Conservation (phyloP, 2,113 vertebrate genomes). For the Neomonachus schauinslandi region DNA sequence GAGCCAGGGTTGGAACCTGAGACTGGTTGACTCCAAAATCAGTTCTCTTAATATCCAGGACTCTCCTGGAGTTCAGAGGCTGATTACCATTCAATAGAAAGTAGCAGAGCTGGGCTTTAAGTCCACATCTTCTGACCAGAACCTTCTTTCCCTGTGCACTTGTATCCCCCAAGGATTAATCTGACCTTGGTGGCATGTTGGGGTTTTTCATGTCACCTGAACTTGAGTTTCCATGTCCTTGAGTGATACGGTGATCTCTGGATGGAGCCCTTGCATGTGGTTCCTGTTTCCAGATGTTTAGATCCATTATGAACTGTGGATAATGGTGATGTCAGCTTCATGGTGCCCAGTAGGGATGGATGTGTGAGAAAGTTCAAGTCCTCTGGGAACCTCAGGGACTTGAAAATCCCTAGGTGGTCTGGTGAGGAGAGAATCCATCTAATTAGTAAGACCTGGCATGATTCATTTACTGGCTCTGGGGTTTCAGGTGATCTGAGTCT, state of each 20-base stretch:
- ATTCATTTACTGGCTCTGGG: conserved; percentile 43
- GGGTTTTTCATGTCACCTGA: conserved; percentile 44
- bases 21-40: not conserved
- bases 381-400: conserved; percentile 11
- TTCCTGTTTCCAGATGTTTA: conserved; percentile 71
- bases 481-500: not conserved
- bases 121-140: not conserved
- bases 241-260: not conserved
- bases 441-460: not conserved
- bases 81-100: conserved; percentile 50
- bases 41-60: not conserved
- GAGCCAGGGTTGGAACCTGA: conserved; percentile 41
- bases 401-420: conserved; percentile 66
- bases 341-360: conserved; percentile 66
- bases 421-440: conserved; percentile 43
- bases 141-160: not conserved
- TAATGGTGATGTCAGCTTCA: conserved; percentile 73
- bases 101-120: conserved; percentile 8
- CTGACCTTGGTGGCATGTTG: conserved; percentile 24
- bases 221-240: conserved; percentile 18
- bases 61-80: not conserved
- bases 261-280: conserved; percentile 48
- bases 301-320: conserved; percentile 64
- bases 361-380: conserved; percentile 70
- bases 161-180: not conserved